A percentile compares a stretch with the other conserved stretches of the same genome.
Conservation (phyloP, 2,113 vertebrate genomes). For the Trachemys scripta region DNA sequence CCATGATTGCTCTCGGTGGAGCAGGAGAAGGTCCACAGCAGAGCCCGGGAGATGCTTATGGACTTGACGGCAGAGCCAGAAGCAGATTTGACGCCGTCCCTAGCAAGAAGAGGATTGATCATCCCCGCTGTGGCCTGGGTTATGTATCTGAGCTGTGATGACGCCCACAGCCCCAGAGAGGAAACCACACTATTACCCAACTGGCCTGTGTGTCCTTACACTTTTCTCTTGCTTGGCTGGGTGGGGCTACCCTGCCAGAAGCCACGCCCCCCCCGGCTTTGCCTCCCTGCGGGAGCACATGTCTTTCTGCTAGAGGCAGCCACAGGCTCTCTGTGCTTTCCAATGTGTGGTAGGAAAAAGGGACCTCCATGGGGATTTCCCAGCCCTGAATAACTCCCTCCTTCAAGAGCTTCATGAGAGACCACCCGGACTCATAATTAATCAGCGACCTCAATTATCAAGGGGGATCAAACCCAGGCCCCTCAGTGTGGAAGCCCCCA, state of each 20-base stretch:
- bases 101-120: not conserved
- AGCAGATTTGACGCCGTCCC: not conserved
- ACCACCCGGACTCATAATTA: not conserved
- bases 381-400: not conserved
- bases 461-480: not conserved
- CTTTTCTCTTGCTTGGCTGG: not conserved
- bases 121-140: not conserved
- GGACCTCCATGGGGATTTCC: not conserved
- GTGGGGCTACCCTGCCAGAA: not conserved
- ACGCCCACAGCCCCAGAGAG: constrained; percentile 7
- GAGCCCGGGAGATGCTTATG: not conserved
- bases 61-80: not conserved
- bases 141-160: not conserved
- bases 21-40: not conserved
- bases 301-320: not conserved
- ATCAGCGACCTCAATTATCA: not conserved
- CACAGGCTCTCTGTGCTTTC: not conserved
- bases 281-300: not conserved
- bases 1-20: constrained; percentile 43
- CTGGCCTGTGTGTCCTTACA: not conserved
- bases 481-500: not conserved
- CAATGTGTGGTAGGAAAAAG: not conserved
- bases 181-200: constrained; percentile 37
- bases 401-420: not conserved
- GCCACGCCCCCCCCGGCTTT: constrained; percentile 24